Evolutionary conservation across 2,797 vertebrate species (phyloP), one percentile per base, ranked within the genome.

Genomic region (Halcyon leucocephala): DNA sequence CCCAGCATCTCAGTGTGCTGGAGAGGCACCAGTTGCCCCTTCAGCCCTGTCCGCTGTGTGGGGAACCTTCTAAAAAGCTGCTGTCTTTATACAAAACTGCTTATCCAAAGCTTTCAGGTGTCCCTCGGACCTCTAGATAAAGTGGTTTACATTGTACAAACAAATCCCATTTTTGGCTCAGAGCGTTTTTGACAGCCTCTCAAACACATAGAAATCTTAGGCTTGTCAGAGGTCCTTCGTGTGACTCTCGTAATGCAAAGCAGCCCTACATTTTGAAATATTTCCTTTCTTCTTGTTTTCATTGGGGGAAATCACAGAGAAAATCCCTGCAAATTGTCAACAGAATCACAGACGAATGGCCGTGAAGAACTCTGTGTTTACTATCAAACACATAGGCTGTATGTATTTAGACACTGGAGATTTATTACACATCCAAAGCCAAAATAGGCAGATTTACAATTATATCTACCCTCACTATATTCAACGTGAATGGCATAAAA

Each of bases 101-200:
- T 97, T 91, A 95, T 95, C 89, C 95, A 96, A 94, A 95, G 89
- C 93, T 93, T 95, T 97, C 95, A 96, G 94, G 92, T 96, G 84
- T 92, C 95, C 80, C 90, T 80, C 58, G 61, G 93, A 96, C 93
- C 95, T 90, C 90, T 94, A 96, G 89, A 96, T 96, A 97, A 96
- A 96, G 55, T 65, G 89, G 79, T 96, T 96, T 97, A 86, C 73
- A 83, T 55, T 95, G 82, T 92, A 95, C 71, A 96, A 95, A 95
- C 93, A 97, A 97, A 97, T 95, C 91, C 77, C 74, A 54, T 82
- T 91, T 97, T 96, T 97, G 95, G 95, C 97, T 97, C 91, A 87
- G 80, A 95, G 78, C 6, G 16, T 83, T 97, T 96, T 55, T 97
- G 95, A 97, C 95, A 96, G 95, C 60, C 49, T 96, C 93, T 97